Evolutionary conservation across 2,113 vertebrate genomes (phyloP).

Genomic region (Isichthys henryi): DNA sequence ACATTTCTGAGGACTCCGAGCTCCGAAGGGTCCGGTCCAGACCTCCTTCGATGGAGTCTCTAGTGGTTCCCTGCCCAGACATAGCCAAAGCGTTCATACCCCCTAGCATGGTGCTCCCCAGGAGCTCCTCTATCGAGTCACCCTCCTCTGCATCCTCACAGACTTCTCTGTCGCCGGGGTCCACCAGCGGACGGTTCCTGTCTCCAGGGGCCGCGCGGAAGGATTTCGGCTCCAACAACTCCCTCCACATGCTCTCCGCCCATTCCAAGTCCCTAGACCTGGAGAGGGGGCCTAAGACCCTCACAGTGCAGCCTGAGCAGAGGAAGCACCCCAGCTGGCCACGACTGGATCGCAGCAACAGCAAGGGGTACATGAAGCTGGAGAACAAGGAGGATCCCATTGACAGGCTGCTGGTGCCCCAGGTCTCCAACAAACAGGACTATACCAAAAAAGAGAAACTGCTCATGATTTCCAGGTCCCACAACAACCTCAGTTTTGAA

Average conservation of each 20-base stretch:
- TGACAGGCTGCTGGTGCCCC: constrained; percentile 70
- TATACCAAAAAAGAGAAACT: constrained; percentile 96
- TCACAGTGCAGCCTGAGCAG: constrained; percentile 84
- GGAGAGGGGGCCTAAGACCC: constrained; percentile 69
- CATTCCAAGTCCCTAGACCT: constrained; percentile 96
- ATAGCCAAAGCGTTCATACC: constrained; percentile 71
- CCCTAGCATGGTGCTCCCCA: constrained; percentile 42
- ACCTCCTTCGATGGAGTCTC: constrained; percentile 77
- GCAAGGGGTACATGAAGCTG: constrained; percentile 86
- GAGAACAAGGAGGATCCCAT: constrained; percentile 91
- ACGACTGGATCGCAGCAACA: constrained; percentile 86
- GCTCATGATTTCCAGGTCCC: constrained; percentile 95
- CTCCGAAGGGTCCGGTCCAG: constrained; percentile 50
- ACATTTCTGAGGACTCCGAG: constrained; percentile 81
- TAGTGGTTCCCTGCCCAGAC: constrained; percentile 68
- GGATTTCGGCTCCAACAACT: constrained; percentile 89
- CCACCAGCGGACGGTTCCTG: constrained; percentile 75
- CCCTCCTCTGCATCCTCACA: constrained; percentile 62
- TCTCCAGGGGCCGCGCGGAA: constrained; percentile 81
- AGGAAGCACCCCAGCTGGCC: constrained; percentile 97
- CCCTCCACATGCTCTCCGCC: constrained; percentile 81
- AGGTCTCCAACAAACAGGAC: constrained; percentile 63
- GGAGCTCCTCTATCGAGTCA: constrained; percentile 73
- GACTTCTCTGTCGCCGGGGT: constrained; percentile 61
- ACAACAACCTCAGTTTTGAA: constrained; percentile 96